Percentiles rank a stretch among this genome's conserved stretches.
Evolutionary conservation across 2,888 invertebrate genomes (phyloP).

Genomic region (Eudemis profundana): DNA sequence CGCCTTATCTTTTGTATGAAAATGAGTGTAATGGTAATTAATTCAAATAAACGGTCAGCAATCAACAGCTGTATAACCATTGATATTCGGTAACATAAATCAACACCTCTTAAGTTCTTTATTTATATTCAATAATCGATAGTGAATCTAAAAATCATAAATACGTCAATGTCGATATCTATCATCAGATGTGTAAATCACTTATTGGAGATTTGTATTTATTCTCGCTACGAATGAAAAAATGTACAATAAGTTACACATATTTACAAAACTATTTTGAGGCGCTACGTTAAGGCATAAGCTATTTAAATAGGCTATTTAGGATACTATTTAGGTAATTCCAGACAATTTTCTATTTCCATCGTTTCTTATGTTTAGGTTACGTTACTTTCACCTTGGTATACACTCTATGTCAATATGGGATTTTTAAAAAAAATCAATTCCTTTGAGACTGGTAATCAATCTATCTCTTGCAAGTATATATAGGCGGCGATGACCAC

Average conservation of each 20-base stretch:
- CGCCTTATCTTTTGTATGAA: constrained; percentile 35
- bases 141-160: constrained; percentile 40
- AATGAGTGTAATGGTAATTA: constrained; percentile 36
- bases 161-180: constrained; percentile 38
- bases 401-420: too few relatives aligned
- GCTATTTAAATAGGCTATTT: too few relatives aligned
- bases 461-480: too few relatives aligned
- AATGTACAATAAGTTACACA: constrained; percentile 2
- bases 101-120: constrained; percentile 43
- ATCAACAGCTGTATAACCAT: constrained; percentile 27
- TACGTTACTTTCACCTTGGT: too few relatives aligned
- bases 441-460: too few relatives aligned
- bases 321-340: too few relatives aligned
- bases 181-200: constrained; percentile 31
- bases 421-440: too few relatives aligned
- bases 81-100: constrained; percentile 41
- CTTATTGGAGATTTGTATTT: constrained; percentile 12
- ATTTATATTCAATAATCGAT: constrained; percentile 42
- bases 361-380: too few relatives aligned
- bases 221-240: neutral
- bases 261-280: too few relatives aligned
- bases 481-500: too few relatives aligned
- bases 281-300: too few relatives aligned
- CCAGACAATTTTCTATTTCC: too few relatives aligned
- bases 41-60: constrained; percentile 30